Evolutionary conservation across 2,113 vertebrate genomes (phyloP).

Genomic region (Anhinga anhinga): DNA sequence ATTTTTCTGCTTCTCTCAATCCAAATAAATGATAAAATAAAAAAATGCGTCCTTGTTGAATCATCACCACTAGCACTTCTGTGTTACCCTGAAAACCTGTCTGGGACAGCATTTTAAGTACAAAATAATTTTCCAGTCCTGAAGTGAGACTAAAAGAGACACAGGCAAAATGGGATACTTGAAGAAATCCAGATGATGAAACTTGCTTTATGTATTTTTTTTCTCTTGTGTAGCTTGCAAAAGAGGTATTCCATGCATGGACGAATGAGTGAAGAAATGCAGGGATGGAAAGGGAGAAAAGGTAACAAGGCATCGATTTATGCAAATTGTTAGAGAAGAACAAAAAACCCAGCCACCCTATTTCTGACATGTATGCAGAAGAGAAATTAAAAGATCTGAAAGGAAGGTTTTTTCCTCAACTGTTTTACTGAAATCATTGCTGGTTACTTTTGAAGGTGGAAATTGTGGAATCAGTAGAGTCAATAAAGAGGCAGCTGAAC

Average conservation of each 20-base stretch:
- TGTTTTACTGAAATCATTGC: background rate
- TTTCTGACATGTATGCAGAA: background rate
- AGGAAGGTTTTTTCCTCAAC: background rate
- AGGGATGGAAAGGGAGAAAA: background rate
- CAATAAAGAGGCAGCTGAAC: background rate
- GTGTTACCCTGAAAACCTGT: background rate
- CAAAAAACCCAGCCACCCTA: background rate
- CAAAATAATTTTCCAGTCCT: background rate
- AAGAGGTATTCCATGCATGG: background rate
- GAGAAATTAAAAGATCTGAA: background rate
- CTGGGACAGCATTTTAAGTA: background rate
- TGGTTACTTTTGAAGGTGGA: background rate
- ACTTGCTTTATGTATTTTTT: background rate
- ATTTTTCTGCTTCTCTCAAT: background rate
- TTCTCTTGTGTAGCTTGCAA: background rate
- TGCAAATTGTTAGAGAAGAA: background rate
- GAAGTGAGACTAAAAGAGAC: background rate
- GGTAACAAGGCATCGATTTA: background rate
- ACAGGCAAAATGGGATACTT: background rate
- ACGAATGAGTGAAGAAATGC: background rate
- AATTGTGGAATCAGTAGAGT: rapidly evolving
- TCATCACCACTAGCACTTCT: background rate
- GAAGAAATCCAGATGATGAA: background rate
- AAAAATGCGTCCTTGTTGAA: background rate
- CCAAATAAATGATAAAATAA: background rate